Conservation (phyloP, 2,113 vertebrate genomes). For the Eira barbara region DNA sequence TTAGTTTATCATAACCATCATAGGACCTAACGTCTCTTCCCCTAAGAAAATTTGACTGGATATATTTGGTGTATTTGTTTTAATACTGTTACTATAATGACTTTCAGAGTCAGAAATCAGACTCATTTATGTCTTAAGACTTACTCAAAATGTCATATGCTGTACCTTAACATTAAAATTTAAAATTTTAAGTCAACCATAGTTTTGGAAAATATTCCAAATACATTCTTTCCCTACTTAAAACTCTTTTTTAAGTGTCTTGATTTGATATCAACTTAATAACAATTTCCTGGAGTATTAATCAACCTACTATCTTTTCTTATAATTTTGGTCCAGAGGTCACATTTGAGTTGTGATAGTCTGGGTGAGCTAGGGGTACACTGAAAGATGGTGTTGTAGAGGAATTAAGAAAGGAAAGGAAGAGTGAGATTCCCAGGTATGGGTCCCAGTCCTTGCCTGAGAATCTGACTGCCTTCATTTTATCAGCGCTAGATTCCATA, state of each 20-base stretch:
- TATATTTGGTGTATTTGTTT: not conserved
- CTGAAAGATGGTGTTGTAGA: not conserved
- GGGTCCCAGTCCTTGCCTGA: not conserved
- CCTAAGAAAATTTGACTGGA: not conserved
- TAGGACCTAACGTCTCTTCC: not conserved
- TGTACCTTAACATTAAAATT: not conserved
- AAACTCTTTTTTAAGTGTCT: not conserved
- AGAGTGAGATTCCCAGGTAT: not conserved
- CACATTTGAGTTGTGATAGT: not conserved
- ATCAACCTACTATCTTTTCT: not conserved
- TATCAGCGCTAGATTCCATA: not conserved
- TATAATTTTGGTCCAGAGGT: not conserved
- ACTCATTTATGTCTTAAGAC: not conserved
- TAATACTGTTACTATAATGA: constrained; percentile 26
- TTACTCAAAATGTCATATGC: not conserved
- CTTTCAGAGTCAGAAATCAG: not conserved
- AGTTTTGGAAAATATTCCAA: not conserved
- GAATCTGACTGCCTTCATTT: not conserved
- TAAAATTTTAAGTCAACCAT: not conserved
- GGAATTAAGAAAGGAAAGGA: not conserved
- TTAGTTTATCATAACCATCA: not conserved
- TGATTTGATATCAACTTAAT: not conserved
- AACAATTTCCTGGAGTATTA: not conserved
- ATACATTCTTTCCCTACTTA: not conserved
- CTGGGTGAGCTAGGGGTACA: not conserved